These are phyloP conservation scores for Cheilosia impressa DNA, from an alignment of 2,888 invertebrate genomes.

Conservation along the genomic window DNA sequence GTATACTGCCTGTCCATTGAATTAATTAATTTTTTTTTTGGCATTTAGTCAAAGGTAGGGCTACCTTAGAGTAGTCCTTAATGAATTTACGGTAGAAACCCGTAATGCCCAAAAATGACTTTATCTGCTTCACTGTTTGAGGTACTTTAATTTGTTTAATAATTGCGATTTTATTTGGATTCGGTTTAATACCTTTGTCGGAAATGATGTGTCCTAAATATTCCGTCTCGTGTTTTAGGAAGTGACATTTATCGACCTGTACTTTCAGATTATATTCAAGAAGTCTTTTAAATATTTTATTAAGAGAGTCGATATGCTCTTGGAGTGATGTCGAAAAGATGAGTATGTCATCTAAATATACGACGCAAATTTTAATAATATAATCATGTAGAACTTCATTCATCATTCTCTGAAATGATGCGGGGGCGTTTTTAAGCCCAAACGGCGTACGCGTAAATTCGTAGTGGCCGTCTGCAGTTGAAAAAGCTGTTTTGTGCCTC, in stretches of 20 bases:
- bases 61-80: background rate
- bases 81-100: background rate
- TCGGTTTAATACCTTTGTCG: conserved; percentile 50
- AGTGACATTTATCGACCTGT: background rate
- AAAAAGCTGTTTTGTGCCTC: conserved; percentile 54
- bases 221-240: background rate
- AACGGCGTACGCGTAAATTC: conserved; percentile 27
- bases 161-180: conserved; percentile 45
- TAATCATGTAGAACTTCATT: conserved; percentile 33
- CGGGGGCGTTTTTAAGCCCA: no score
- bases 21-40: conserved; percentile 9
- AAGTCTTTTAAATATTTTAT: conserved; percentile 9
- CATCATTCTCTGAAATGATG: no score
- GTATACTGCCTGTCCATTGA: background rate
- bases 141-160: conserved; percentile 26
- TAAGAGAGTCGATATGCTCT: conserved; percentile 27
- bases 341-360: conserved; percentile 37
- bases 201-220: conserved; percentile 36
- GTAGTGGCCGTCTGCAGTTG: conserved; percentile 42
- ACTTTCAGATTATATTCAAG: conserved; percentile 12
- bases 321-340: conserved; percentile 42
- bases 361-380: conserved; percentile 33
- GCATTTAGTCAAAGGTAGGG: conserved; percentile 39
- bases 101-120: background rate
- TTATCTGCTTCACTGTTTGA: conserved; percentile 15